Evolutionary conservation across 2,888 invertebrate genomes (phyloP), one percentile per base, ranked within the genome.

Genomic region (Podabrus alpinus): DNA sequence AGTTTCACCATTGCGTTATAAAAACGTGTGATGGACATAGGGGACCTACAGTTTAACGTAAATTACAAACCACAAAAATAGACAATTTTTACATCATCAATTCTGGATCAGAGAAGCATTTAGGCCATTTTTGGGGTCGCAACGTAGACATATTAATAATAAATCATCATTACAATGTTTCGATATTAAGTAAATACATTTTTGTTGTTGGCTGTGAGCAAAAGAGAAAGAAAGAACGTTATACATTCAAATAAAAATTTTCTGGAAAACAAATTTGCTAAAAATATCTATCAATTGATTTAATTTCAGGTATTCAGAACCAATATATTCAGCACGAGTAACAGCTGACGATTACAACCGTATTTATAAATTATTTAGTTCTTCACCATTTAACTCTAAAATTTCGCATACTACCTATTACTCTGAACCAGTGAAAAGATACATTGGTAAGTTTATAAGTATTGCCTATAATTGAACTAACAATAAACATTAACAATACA

Each of bases 401-500:
- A 81, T 82, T 70, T 82, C 84, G 72, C 86, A 86, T 78, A 85
- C 85, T 7, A 86, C 87, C 10, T 92, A 91, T 88, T 94, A 93
- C 87, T 90, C 90, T 62, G 92, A 92, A 79, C 92, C 94, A 75
- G 92, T 91, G 79, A 91, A 89, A 84, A 92, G 89, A 87, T 92
- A 91, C 87, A 90, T 92, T 86, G 93, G 93, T 93, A 89, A 87
- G 87, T 84, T 45, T n/a, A 19, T 21, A 64, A 64, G 1, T 19
- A 9, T 64, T n/a, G 9, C n/a, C 4, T 2, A 45, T 45, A n/a
- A 45, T n/a, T 45, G 5, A 60, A 16, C 62, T 64, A 64, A 64
- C 62, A 19, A 13, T 13, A 64, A 64, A 21, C 16, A 21, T 21
- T 19, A 64, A 64, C 62, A 64, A 19, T 19, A 64, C 62, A 64